Evolutionary conservation across 2,888 invertebrate genomes (phyloP).

Genomic region (Sycophila texana): DNA sequence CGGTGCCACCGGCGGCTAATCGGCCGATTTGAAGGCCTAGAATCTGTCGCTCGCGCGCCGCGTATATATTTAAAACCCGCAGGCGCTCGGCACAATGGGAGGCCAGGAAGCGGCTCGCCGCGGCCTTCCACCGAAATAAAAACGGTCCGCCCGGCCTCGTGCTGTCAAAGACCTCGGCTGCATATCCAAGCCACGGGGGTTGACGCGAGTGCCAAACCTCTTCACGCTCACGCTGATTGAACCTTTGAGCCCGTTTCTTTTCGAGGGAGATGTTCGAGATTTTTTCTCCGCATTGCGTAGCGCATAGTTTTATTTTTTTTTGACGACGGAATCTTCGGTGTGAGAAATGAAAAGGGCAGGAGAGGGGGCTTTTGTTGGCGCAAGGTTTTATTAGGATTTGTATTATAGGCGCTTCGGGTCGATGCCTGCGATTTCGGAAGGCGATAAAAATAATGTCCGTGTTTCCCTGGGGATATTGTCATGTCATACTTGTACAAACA

Average conservation of each 20-base stretch:
- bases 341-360: too few relatives aligned
- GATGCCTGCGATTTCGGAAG: too few relatives aligned
- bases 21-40: conserved; percentile 47
- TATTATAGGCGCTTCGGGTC: too few relatives aligned
- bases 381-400: too few relatives aligned
- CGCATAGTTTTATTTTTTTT: too few relatives aligned
- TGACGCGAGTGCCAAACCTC: background rate
- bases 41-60: conserved; percentile 15
- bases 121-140: conserved; percentile 55
- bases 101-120: conserved; percentile 45
- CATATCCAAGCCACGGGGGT: background rate
- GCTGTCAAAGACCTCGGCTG: conserved; percentile 50
- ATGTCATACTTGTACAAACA: too few relatives aligned
- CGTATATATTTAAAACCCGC: conserved; percentile 37
- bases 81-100: conserved; percentile 35
- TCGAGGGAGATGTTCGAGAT: too few relatives aligned
- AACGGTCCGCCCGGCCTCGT: conserved; percentile 25
- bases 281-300: too few relatives aligned
- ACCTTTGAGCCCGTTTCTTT: background rate
- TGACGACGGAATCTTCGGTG: too few relatives aligned
- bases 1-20: conserved; percentile 1
- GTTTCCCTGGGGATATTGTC: too few relatives aligned
- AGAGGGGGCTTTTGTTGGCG: too few relatives aligned
- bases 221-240: background rate
- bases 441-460: too few relatives aligned